Conservation (phyloP, 2,797 vertebrate species). For the Peromyscus aztecus region DNA sequence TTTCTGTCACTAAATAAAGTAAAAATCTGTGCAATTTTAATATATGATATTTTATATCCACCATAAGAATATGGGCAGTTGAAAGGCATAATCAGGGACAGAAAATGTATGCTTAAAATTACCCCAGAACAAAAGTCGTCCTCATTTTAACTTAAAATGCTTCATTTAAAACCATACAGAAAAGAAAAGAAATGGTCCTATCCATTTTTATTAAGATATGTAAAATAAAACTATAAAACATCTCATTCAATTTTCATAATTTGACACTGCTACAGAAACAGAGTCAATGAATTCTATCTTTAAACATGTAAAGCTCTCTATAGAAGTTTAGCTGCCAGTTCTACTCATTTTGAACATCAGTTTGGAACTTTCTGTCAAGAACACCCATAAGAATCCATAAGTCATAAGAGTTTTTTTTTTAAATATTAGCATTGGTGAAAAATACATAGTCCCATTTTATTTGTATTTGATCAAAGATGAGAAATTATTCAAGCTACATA, state of each 20-base stretch:
- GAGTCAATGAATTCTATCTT: not conserved
- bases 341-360: not conserved
- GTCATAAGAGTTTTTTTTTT: not conserved
- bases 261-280: not conserved
- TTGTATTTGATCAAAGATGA: not conserved
- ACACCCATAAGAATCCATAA: not conserved
- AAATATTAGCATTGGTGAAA: not conserved
- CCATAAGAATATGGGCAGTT: conserved; percentile 30
- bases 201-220: conserved; percentile 61
- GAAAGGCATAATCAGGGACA: conserved; percentile 59
- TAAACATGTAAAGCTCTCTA: not conserved
- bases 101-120: conserved; percentile 50
- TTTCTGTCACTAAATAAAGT: conserved; percentile 40
- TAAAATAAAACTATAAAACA: conserved; percentile 31
- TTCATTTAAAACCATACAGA: conserved; percentile 36
- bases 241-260: not conserved
- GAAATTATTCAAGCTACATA: not conserved
- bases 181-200: not conserved
- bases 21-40: conserved; percentile 40
- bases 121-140: conserved; percentile 20
- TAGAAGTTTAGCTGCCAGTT: not conserved
- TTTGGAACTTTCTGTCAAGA: not conserved
- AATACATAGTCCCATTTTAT: not conserved
- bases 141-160: conserved; percentile 60
- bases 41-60: conserved; percentile 47